Conservation (phyloP, 92 coral and sea anemone species). For the Nematostella vectensis region DNA sequence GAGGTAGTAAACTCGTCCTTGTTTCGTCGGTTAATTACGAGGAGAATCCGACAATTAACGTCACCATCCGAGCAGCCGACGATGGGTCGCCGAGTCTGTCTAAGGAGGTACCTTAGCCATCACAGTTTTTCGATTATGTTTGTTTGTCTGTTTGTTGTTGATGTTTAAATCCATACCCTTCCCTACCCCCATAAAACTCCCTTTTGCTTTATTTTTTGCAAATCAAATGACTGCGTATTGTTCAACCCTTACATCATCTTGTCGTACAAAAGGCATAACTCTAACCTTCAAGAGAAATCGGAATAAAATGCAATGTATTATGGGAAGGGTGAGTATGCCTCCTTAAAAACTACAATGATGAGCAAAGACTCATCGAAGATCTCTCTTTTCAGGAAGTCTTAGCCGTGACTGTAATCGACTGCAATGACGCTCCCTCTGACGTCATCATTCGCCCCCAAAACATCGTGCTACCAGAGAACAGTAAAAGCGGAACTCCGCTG, state of each 20-base stretch:
- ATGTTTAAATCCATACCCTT: too few species aligned
- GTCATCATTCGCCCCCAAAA: conserved; percentile 31
- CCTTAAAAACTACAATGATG: too few species aligned
- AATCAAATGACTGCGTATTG: too few species aligned
- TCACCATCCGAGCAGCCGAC: conserved; percentile 46
- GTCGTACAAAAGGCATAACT: too few species aligned
- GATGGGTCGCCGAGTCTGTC: conserved; percentile 45
- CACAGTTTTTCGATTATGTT: not conserved
- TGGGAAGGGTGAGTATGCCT: too few species aligned
- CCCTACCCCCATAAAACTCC: too few species aligned
- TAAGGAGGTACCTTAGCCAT: conserved; percentile 41
- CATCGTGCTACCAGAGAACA: conserved; percentile 64
- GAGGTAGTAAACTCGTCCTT: conserved; percentile 25
- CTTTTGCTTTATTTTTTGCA: too few species aligned
- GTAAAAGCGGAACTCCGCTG: conserved; percentile 65
- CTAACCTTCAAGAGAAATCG: too few species aligned
- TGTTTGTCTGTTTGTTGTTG: not conserved
- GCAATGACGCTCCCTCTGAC: conserved; percentile 55
- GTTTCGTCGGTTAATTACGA: conserved; percentile 51
- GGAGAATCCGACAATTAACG: conserved; percentile 23
- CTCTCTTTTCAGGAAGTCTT: conserved; percentile 21
- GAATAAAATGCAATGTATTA: too few species aligned
- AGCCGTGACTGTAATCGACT: conserved; percentile 44
- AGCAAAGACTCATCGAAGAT: too few species aligned
- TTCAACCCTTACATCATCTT: too few species aligned